These are phyloP conservation scores for Steinernema hermaphroditum DNA, from an alignment of 2,888 invertebrate species.

Conservation along the genomic window DNA sequence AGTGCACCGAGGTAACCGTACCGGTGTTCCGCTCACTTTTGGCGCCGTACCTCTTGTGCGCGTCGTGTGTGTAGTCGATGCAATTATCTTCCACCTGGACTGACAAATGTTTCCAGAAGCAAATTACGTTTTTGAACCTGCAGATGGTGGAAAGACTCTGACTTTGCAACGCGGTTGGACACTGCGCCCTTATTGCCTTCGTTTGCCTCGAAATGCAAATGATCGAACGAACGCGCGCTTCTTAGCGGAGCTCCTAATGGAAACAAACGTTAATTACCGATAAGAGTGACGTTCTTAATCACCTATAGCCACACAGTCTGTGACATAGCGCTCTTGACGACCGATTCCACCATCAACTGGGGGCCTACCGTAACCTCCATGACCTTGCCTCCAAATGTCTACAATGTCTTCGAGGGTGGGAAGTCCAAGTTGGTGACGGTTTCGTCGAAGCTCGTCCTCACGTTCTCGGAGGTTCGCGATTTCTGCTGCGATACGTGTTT, in stretches of 20 bases:
- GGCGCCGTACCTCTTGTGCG: neutral
- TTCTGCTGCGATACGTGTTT: conserved; percentile 66
- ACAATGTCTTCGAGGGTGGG: conserved; percentile 45
- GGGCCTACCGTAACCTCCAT: conserved; percentile 5
- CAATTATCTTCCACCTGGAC: neutral
- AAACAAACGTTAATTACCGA: conserved; percentile 29
- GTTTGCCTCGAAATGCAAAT: conserved; percentile 40
- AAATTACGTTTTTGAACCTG: neutral
- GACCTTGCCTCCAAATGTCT: conserved; percentile 38
- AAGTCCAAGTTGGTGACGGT: conserved; percentile 55
- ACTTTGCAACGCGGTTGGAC: conserved; percentile 5
- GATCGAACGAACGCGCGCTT: conserved; percentile 46
- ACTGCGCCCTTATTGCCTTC: conserved; percentile 7
- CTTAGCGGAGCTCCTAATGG: conserved; percentile 38
- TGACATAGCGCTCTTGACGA: neutral
- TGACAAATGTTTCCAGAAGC: neutral
- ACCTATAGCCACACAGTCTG: conserved; percentile 2
- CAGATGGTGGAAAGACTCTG: conserved; percentile 24
- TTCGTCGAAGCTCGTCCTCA: conserved; percentile 70
- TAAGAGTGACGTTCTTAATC: conserved; percentile 8
- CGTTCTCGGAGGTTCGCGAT: conserved; percentile 69
- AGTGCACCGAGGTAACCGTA: neutral
- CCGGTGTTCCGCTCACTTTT: neutral
- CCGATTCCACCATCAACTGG: neutral
- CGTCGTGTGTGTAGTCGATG: neutral